Evolutionary conservation across 2,888 invertebrate genomes (phyloP), one percentile per base, ranked within the genome.

Genomic region (Scaptomyza reducta): DNA sequence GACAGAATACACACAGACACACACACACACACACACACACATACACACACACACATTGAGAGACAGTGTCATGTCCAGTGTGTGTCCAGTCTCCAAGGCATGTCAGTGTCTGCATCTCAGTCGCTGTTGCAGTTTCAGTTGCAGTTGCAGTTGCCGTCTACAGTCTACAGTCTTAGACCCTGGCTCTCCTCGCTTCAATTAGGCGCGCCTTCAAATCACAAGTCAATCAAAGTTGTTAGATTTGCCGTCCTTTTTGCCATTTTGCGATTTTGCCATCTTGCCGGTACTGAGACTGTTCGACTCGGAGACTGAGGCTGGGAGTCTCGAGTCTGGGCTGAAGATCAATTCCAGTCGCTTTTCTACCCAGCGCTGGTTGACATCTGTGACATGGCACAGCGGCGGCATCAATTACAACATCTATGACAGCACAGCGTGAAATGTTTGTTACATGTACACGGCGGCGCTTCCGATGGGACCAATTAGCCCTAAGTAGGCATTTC

Each of bases 371-470:
- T 50, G 66, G 82, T 79, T 87, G 81, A 81, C 87, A 87, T 82
- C 88, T 87, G 64, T 85, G 82, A 82, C 82, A 87, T 87, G 82
- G 79, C 85, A 83, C 77, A 74, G 80, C 87, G 87, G 90, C 89
- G 89, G 89, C 89, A 85, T 89, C 89, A 89, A 89, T 90, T 89
- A 89, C 90, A 89, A 87, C 86, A 81, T 84, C 83, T 87, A 88
- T 90, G 90, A 90, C 89, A 90, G 90, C 89, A 87, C 89, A 89
- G 89, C 89, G 89, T 90, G 90, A 90, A 90, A 90, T 90, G 90
- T 89, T 89, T 78, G 89, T 81, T 40, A 78, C 79, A 86, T 87
- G 84, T 74, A 40, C 74, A 80, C 62, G 73, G 77, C 83, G 78
- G 79, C 83, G 87, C 88, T 83, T 86, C 86, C 89, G 80, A 79